Evolutionary conservation across 2,113 vertebrate species (phyloP).

Genomic region (Myotis lucifugus): DNA sequence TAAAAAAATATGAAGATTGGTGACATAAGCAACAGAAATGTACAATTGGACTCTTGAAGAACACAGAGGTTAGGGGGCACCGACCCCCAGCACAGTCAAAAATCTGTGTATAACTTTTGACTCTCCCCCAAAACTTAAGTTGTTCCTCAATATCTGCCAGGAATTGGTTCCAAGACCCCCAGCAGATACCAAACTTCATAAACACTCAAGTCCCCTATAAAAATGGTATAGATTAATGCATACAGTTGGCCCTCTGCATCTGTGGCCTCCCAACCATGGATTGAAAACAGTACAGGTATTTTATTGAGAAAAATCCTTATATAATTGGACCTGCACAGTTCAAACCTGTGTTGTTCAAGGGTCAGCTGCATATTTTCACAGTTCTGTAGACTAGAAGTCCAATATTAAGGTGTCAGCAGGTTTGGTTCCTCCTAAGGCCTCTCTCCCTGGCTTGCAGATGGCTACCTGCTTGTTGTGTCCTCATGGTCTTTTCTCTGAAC

Average conservation of each 20-base stretch:
- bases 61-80: too few relatives aligned
- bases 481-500: not conserved
- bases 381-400: not conserved
- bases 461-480: not conserved
- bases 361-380: not conserved
- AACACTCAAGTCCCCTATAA: not conserved
- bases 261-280: not conserved
- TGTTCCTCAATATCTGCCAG: not conserved
- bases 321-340: not conserved
- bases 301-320: not conserved
- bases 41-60: too few relatives aligned
- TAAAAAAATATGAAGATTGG: not conserved
- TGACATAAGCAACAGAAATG: not conserved
- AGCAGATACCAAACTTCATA: not conserved
- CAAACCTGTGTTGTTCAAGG: not conserved
- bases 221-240: not conserved
- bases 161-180: not conserved
- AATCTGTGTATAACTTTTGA: not conserved
- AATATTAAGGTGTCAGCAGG: not conserved
- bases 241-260: not conserved
- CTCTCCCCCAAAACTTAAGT: not conserved
- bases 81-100: not conserved
- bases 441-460: not conserved
- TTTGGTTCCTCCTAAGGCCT: not conserved
- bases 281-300: not conserved